These are phyloP conservation scores for Drosophila suzukii DNA, from an alignment of 1,140 invertebrate genomes.

Conservation along the genomic window DNA sequence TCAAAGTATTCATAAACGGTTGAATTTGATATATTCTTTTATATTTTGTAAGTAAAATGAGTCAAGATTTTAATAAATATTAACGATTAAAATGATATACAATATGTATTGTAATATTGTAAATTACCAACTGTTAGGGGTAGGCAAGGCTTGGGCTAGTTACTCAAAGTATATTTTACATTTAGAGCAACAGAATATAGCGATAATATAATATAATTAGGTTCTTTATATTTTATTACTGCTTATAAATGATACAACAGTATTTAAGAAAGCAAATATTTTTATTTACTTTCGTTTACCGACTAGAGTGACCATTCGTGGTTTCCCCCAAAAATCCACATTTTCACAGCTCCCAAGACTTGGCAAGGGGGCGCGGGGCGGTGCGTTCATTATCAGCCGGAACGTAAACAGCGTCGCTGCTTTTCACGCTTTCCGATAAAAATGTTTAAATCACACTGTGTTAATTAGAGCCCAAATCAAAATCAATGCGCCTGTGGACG, in stretches of 20 bases:
- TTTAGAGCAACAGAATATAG: too few species aligned
- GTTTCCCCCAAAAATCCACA: not conserved
- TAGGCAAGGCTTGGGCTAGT: too few species aligned
- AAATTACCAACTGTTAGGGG: too few species aligned
- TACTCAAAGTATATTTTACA: too few species aligned
- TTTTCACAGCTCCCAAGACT: constrained; percentile 2
- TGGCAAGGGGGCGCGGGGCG: constrained; percentile 12
- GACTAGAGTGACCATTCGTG: constrained; percentile 1
- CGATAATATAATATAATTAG: too few species aligned
- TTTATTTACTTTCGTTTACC: constrained; percentile 1
- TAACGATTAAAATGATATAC: too few species aligned
- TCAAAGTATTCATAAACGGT: not conserved
- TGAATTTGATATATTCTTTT: too few species aligned
- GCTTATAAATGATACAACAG: not conserved
- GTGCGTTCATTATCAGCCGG: constrained; percentile 50
- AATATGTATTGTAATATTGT: too few species aligned
- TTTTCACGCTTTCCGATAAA: constrained; percentile 80
- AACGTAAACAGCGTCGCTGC: constrained; percentile 79
- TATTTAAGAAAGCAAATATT: not conserved
- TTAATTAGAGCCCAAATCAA: constrained; percentile 79
- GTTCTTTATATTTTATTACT: too few species aligned
- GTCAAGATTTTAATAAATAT: too few species aligned
- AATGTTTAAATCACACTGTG: constrained; percentile 81
- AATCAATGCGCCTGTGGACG: constrained; percentile 77
- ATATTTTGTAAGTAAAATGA: too few species aligned